Conservation (phyloP, 2,113 vertebrate species). For the Turdus rufiventris region DNA sequence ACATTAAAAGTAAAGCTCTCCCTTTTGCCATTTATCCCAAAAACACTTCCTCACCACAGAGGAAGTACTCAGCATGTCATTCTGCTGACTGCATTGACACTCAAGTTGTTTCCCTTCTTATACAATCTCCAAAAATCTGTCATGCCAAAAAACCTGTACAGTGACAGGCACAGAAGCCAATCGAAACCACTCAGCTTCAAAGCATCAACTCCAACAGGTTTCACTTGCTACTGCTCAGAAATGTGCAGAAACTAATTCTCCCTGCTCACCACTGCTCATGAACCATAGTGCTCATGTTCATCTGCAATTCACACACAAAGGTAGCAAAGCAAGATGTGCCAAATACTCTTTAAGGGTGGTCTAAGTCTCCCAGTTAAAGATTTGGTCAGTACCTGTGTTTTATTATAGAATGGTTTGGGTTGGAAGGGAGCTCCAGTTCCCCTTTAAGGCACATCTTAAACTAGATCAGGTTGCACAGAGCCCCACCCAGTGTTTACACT, state of each 20-base stretch:
- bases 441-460: neutral
- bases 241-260: neutral
- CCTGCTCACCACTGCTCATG: neutral
- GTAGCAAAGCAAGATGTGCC: neutral
- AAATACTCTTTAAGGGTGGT: neutral
- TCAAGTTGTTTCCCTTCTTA: neutral
- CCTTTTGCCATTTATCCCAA: neutral
- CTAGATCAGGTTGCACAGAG: neutral
- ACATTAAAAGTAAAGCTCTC: neutral
- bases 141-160: neutral
- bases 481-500: rapidly evolving
- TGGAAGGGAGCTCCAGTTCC: neutral
- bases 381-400: neutral
- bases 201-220: neutral
- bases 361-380: neutral
- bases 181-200: neutral
- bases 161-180: neutral
- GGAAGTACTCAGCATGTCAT: neutral
- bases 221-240: neutral
- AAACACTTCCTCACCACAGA: neutral
- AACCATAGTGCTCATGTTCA: neutral
- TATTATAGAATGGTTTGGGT: neutral
- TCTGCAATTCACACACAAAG: neutral
- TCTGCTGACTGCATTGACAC: neutral
- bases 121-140: neutral